Conservation (phyloP, 2,797 vertebrate species). For the Psittacula derbiana region DNA sequence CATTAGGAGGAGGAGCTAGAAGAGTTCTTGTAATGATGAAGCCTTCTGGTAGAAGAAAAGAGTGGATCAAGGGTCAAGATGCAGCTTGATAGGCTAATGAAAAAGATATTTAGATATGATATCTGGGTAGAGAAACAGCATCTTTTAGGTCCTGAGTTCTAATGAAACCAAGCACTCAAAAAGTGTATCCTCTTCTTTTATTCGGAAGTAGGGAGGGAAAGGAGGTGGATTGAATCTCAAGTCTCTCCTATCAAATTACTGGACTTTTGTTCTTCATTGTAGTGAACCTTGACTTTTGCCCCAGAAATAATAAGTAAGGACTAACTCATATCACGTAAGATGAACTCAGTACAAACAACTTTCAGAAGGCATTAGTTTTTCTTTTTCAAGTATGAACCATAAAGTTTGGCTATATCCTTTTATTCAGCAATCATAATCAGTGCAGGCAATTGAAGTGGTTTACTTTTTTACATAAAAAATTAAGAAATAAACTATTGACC, state of each 20-base stretch:
- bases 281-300: background rate
- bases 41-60: background rate
- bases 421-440: background rate
- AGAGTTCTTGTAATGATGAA: background rate
- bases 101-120: background rate
- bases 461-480: background rate
- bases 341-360: background rate
- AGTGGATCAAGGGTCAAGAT: background rate
- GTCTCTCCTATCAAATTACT: background rate
- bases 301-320: background rate
- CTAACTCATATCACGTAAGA: background rate
- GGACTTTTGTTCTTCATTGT: background rate
- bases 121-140: background rate
- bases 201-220: rapidly evolving
- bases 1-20: background rate
- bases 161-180: background rate
- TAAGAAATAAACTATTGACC: background rate
- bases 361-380: background rate
- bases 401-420: background rate
- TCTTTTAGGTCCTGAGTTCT: background rate
- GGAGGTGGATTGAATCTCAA: background rate
- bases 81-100: background rate
- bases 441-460: background rate
- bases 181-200: background rate
- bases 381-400: background rate